Conservation (phyloP, 1,140 invertebrate genomes). For the Hestina assimilis region DNA sequence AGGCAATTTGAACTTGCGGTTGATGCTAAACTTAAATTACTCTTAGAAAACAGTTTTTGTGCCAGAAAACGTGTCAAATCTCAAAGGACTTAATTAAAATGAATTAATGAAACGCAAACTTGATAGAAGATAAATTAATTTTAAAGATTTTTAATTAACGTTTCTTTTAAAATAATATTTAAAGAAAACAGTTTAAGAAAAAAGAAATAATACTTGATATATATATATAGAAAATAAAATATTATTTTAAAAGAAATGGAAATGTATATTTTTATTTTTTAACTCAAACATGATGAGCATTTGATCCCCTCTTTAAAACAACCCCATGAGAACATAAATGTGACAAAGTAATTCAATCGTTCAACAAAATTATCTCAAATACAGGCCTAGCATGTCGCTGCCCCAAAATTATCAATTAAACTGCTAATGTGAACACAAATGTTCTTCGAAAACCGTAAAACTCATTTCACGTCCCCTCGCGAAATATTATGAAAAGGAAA, state of each 20-base stretch:
- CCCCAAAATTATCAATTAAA: slow-evolving; percentile 40
- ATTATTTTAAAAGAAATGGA: too few species aligned
- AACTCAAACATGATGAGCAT: not conserved
- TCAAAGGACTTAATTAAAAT: slow-evolving; percentile 15
- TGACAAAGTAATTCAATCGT: slow-evolving; percentile 1
- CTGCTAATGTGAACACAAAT: slow-evolving; percentile 34
- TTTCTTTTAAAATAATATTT: too few species aligned
- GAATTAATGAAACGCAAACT: not conserved
- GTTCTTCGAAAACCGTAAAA: slow-evolving; percentile 35
- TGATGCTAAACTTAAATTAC: slow-evolving; percentile 29
- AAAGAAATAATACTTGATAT: too few species aligned
- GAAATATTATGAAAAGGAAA: slow-evolving; percentile 39
- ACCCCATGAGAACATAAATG: slow-evolving; percentile 8
- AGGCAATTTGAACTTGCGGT: slow-evolving; percentile 27
- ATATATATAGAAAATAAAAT: too few species aligned
- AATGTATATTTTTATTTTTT: not conserved
- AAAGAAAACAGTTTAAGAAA: too few species aligned
- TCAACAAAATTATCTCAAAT: slow-evolving; percentile 11
- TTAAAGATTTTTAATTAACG: too few species aligned
- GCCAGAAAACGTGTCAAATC: slow-evolving; percentile 1
- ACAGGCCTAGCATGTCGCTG: slow-evolving; percentile 1
- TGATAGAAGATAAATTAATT: not conserved
- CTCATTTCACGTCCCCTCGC: slow-evolving; percentile 38
- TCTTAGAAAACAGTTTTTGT: slow-evolving; percentile 25
- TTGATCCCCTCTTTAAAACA: not conserved